A percentile compares a stretch with the other conserved stretches of the same genome.
Evolutionary conservation across 30 jellyfish, hydroid and myxozoan genomes (phyloP).

Genomic region (Turritopsis dohrnii): DNA sequence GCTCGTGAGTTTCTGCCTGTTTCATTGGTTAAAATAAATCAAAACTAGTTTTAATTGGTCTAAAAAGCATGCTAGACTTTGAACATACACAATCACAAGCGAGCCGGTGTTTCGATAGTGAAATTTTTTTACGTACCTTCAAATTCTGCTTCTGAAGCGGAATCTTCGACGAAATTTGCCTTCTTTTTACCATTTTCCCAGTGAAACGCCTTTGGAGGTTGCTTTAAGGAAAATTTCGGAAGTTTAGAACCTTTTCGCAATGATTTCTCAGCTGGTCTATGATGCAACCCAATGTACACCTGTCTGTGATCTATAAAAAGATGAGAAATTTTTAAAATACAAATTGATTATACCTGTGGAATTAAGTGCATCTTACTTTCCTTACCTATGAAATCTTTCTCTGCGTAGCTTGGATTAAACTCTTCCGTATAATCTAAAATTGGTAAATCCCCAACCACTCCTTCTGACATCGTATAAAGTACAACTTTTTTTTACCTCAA

Average conservation of each 20-base stretch:
- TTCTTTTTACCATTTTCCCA: constrained; percentile 33
- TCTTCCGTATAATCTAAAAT: constrained; percentile 39
- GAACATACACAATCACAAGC: not conserved
- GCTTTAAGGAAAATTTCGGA: not conserved
- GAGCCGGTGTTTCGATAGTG: not conserved
- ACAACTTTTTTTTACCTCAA: constrained; percentile 1
- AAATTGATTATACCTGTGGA: not conserved
- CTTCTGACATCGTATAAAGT: not conserved
- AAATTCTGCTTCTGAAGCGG: constrained; percentile 24
- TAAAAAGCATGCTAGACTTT: not conserved
- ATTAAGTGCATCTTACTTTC: not conserved
- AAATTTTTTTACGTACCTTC: constrained; percentile 9
- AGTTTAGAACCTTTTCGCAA: not conserved
- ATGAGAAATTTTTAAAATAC: constrained; percentile 9
- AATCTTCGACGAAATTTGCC: constrained; percentile 1
- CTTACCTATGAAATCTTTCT: constrained; percentile 77
- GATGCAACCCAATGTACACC: constrained; percentile 67
- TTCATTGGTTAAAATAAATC: constrained; percentile 3
- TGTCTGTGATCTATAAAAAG: constrained; percentile 77
- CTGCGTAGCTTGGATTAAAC: constrained; percentile 36
- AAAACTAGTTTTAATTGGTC: constrained; percentile 11
- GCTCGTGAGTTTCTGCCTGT: not conserved
- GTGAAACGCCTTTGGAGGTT: constrained; percentile 25
- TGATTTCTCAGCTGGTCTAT: constrained; percentile 21
- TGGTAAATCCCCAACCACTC: constrained; percentile 30